Percentiles rank a stretch among this genome's conserved stretches.
phyloP scores from a whole-genome alignment of 2,113 vertebrate genomes.

The Ctenomys sociabilis region DNA sequence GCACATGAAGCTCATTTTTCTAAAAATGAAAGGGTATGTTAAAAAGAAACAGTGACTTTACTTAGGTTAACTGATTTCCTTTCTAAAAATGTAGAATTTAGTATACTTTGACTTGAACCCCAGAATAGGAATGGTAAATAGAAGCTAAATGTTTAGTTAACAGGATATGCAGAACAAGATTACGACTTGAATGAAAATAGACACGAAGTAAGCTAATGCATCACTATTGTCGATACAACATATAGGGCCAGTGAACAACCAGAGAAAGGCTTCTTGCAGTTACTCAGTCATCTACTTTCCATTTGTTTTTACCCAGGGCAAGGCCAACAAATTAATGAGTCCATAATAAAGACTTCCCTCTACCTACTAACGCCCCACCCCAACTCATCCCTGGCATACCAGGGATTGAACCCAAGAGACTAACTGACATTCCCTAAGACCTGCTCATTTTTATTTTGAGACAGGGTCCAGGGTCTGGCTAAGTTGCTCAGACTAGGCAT shows the following conservation, averaged over 20 bases:
- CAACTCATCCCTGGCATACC: neutral
- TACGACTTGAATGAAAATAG: neutral
- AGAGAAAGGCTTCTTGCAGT: constrained; percentile 11
- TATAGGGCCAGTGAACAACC: neutral
- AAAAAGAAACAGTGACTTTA: neutral
- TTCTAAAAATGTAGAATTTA: neutral
- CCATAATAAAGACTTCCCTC: constrained; percentile 42
- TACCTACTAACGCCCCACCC: neutral
- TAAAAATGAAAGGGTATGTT: neutral
- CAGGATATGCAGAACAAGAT: constrained; percentile 19
- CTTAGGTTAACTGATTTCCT: neutral
- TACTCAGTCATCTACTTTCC: neutral
- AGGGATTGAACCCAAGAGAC: neutral
- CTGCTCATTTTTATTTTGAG: neutral
- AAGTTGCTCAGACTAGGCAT: neutral
- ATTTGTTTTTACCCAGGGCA: neutral
- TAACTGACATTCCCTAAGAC: neutral
- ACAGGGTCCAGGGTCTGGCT: neutral
- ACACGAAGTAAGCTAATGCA: constrained; percentile 30
- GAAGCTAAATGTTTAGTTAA: neutral
- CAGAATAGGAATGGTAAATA: neutral
- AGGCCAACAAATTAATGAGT: neutral
- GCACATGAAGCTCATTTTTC: neutral
- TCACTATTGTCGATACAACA: neutral
- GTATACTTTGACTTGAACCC: neutral